Evolutionary conservation across 2,888 invertebrate genomes (phyloP).

Genomic region (Disparrhopalites patrizii): DNA sequence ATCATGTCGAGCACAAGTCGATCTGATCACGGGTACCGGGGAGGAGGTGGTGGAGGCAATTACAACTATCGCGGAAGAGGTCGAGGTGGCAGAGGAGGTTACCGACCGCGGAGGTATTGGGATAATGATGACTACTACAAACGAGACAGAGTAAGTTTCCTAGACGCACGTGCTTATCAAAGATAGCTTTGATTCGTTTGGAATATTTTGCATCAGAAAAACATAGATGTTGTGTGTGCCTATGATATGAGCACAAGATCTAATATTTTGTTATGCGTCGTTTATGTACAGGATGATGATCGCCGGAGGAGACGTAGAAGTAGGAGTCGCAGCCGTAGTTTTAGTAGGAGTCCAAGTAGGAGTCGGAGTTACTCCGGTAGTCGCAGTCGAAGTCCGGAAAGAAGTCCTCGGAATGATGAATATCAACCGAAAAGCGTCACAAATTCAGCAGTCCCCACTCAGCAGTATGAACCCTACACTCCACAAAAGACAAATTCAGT

Average conservation of each 20-base stretch:
- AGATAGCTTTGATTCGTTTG: too few species aligned
- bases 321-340: constrained; percentile 33
- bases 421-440: constrained; percentile 31
- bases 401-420: constrained; percentile 32
- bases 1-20: constrained; percentile 12
- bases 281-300: constrained; percentile 35
- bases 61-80: constrained; percentile 24
- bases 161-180: too few species aligned
- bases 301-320: constrained; percentile 33
- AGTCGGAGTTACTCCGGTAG: constrained; percentile 35
- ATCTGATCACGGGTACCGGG: not conserved
- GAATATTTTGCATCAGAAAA: too few species aligned
- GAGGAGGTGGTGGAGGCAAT: constrained; percentile 33
- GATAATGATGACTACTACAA: constrained; percentile 46
- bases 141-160: constrained; percentile 34
- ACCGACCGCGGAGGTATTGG: constrained; percentile 44
- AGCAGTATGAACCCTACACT: constrained; percentile 37
- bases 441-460: not conserved
- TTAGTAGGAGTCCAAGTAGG: constrained; percentile 37
- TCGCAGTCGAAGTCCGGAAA: not conserved
- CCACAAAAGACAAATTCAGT: constrained; percentile 28
- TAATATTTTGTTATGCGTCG: not conserved
- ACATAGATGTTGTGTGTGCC: too few species aligned
- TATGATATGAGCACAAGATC: too few species aligned
- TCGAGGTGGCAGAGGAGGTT: constrained; percentile 34